Evolutionary conservation across 2,113 vertebrate species (phyloP).

Genomic region (Glaucidium brasilianum): DNA sequence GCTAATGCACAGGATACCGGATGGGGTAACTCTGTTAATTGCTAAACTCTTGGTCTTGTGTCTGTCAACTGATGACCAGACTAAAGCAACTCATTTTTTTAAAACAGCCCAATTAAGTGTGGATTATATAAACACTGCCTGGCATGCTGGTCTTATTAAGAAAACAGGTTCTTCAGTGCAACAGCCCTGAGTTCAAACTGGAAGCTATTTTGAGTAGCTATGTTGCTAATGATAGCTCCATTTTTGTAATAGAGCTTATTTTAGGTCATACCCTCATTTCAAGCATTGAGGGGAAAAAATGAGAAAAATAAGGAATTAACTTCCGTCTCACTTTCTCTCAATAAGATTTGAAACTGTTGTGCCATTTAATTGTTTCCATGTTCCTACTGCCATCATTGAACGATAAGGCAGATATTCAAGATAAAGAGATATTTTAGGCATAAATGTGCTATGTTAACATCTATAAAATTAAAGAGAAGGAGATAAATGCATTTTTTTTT

Average conservation of each 20-base stretch:
- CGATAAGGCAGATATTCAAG: background rate
- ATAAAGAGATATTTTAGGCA: background rate
- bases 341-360: background rate
- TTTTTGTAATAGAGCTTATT: slow-evolving; percentile 53
- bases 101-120: slow-evolving; percentile 57
- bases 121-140: slow-evolving; percentile 69
- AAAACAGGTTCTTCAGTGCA: slow-evolving; percentile 56
- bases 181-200: slow-evolving; percentile 60
- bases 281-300: background rate
- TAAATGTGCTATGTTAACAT: background rate
- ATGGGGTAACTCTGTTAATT: slow-evolving; percentile 33
- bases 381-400: background rate
- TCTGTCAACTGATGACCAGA: slow-evolving; percentile 22
- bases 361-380: slow-evolving; percentile 64
- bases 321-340: slow-evolving; percentile 26
- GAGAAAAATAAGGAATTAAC: slow-evolving; percentile 20
- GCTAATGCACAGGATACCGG: background rate
- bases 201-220: slow-evolving; percentile 57
- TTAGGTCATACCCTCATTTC: slow-evolving; percentile 60
- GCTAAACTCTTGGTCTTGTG: slow-evolving; percentile 25
- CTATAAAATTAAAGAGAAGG: background rate
- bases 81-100: slow-evolving; percentile 2
- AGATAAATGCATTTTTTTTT: background rate
- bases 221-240: slow-evolving; percentile 61
- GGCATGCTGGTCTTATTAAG: slow-evolving; percentile 61